Evolutionary conservation across 2,888 invertebrate species (phyloP), one percentile per base, ranked within the genome.

Genomic region (Chrysina gloriosa): DNA sequence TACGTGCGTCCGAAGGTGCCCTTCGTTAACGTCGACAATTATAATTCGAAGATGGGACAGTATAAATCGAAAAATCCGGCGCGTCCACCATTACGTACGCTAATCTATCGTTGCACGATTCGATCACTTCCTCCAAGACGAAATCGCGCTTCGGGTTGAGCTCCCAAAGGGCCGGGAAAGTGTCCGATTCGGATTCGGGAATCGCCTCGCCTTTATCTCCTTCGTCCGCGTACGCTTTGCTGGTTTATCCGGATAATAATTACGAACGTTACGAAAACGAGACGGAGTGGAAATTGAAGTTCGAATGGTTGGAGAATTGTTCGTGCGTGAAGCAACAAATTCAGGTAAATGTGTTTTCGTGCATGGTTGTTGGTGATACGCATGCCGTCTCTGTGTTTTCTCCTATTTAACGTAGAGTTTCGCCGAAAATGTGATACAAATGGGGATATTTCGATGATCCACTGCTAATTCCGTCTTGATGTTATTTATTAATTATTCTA

Each of bases 161-260:
- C 19, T 42, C 56, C 36, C 36, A 34, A 0, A 56, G 58, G 73
- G 74, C 77, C 67, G 81, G 80, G 21, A 82, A 81, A 76, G 76
- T 81, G 69, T 83, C 83, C 21, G 83, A 83, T 73, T 78, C 81
- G 19, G 83, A 84, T 78, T 83, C 83, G 34, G 83, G 83, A 47
- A 84, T 84, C 47, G 83, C 83, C 2, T 84, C 83, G 36, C 83
- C 83, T 3, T 77, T 83, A 19, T 83, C 83, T 25, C 83, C 83
- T 21, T 78, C 79, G 2, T 80, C 82, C 19, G 72, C 79, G 2
- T 80, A 81, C 71, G 79, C 80, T 36, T 79, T 81, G 71, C 72
- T 78, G 73, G 77, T 77, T 65, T 78, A 76, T 42, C n/a, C 42
- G 73, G 70, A 71, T 73, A 70, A 69, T 56, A 77, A 75, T 71